Evolutionary conservation across 2,113 vertebrate genomes (phyloP).

Genomic region (Pipra filicauda): DNA sequence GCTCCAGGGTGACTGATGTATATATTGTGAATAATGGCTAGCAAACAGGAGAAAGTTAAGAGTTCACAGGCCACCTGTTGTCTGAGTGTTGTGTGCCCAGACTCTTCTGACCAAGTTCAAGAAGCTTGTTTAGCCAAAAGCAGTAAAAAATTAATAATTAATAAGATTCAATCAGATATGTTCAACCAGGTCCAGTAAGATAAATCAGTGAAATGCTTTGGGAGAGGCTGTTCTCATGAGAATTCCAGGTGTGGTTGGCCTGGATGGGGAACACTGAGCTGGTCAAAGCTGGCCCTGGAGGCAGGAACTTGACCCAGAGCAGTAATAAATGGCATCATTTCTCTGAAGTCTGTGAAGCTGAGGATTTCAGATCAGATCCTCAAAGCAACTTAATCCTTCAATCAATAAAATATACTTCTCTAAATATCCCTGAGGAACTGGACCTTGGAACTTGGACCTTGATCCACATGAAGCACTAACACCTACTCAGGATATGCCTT

Average conservation of each 20-base stretch:
- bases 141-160: slow-evolving; percentile 18
- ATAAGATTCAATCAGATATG: neutral
- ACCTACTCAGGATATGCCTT: neutral
- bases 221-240: slow-evolving; percentile 1
- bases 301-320: slow-evolving; percentile 14
- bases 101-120: neutral
- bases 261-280: neutral
- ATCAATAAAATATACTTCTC: slow-evolving; percentile 32
- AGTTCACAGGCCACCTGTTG: neutral
- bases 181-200: neutral
- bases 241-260: neutral
- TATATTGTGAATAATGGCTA: neutral
- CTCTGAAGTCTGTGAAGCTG: neutral
- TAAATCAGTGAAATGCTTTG: neutral
- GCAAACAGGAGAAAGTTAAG: neutral
- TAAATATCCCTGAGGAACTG: slow-evolving; percentile 10
- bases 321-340: neutral
- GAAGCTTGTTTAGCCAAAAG: neutral
- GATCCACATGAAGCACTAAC: neutral
- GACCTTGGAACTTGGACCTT: slow-evolving; percentile 18
- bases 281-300: slow-evolving; percentile 19
- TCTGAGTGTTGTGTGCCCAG: neutral
- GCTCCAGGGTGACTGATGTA: neutral
- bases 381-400: slow-evolving; percentile 53
- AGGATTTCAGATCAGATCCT: slow-evolving; percentile 25